phyloP scores from a whole-genome alignment of 2,797 vertebrate genomes.

The Macropus fuliginosus region DNA sequence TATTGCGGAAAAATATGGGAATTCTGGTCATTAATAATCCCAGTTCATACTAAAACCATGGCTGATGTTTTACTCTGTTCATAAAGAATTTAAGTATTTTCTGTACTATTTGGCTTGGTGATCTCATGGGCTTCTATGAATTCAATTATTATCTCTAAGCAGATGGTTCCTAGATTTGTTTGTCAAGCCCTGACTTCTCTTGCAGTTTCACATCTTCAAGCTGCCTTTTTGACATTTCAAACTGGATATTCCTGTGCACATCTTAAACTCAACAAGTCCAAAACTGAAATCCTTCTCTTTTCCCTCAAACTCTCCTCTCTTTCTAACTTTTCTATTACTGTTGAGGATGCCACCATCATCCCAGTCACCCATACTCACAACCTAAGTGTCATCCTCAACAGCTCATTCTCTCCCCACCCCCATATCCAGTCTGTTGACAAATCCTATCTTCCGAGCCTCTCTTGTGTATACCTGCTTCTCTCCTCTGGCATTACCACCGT shows the following conservation, averaged over 20 bases:
- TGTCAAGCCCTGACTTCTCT: neutral
- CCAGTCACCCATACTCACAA: neutral
- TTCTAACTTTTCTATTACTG: neutral
- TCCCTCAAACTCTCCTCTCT: neutral
- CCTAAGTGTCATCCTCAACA: neutral
- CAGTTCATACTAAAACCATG: neutral
- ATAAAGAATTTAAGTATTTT: neutral
- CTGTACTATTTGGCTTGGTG: neutral
- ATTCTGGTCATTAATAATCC: neutral
- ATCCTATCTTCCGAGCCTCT: neutral
- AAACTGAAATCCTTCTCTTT: neutral
- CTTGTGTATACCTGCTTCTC: neutral
- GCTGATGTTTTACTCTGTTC: neutral
- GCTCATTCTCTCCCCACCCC: neutral
- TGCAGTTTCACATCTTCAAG: neutral
- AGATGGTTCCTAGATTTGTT: neutral
- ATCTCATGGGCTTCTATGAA: neutral
- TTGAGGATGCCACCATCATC: neutral
- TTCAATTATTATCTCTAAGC: neutral
- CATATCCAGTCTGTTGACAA: neutral
- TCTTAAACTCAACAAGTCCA: neutral
- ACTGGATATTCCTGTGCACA: neutral
- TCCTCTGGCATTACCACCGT: neutral
- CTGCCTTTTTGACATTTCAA: neutral
- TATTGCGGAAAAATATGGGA: neutral